Base-by-base conservation (phyloP, 1,140 invertebrate genomes). In the Episyrphus balteatus region DNA sequence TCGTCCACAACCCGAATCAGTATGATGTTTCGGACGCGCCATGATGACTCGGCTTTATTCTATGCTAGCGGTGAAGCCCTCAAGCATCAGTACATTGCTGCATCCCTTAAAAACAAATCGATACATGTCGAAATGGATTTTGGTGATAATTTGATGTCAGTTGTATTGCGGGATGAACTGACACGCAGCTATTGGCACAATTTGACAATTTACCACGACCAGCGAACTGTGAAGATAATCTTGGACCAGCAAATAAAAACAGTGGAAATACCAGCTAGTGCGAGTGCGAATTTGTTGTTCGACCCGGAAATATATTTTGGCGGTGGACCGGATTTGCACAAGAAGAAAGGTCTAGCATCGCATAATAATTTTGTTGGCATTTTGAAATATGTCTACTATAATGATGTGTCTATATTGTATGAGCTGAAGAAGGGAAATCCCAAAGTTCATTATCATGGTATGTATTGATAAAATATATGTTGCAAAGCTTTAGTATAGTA, bases 261-360 rank as follows among this genome's bases (percentile, higher is more conserved):
- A 1, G 73, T 88, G 39, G 77, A 84, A 55, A 73, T 92, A 26
- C 79, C 82, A 1, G 82, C 83, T 5, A 59, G 59, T 0, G 72
- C 77, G 14, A 80, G 80, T 53, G 79, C 80, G 52, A 82, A 89
- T 62, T 75, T 94, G 47, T 87, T 89, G 51, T 88, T 96, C 39
- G 91, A 96, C 73, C 90, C 92, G 6, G 86, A 91, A 64, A 88
- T 93, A 52, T 93, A 92, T 59, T 86, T 94, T 51, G 90, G 89
- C 12, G 87, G 87, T 33, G 86, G 86, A 12, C 82, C 86, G 3
- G 83, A 86, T 55, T 63, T 86, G 18, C 74, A 84, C 56, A 87
- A 88, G 61, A 84, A 83, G 67, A 78, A 81, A 58, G 84, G 83
- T 5, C 67, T 86, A 11, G 70, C 75, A 13, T 85, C 83, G 1